Evolutionary conservation across 1,140 invertebrate genomes (phyloP).

Genomic region (Hesperophylax magnus): DNA sequence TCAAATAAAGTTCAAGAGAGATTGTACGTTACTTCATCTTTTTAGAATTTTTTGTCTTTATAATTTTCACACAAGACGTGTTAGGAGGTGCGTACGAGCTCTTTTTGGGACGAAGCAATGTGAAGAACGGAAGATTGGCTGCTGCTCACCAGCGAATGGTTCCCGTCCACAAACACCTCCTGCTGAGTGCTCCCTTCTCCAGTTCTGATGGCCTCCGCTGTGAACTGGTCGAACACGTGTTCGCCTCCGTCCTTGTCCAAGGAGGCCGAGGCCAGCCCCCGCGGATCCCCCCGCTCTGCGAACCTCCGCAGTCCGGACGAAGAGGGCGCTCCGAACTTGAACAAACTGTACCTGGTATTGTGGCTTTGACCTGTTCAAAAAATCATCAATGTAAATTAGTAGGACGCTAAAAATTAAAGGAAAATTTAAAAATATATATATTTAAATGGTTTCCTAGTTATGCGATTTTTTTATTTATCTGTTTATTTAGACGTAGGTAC

Average conservation of each 20-base stretch:
- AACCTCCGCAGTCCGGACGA: conserved; percentile 82
- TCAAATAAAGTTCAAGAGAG: too few relatives aligned
- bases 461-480: too few relatives aligned
- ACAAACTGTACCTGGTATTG: conserved; percentile 83
- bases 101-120: neutral
- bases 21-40: too few relatives aligned
- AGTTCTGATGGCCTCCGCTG: conserved; percentile 78
- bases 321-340: conserved; percentile 81
- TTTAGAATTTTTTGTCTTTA: too few relatives aligned
- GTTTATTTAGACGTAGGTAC: too few relatives aligned
- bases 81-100: too few relatives aligned
- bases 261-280: conserved; percentile 79
- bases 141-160: conserved; percentile 69
- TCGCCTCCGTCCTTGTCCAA: conserved; percentile 64
- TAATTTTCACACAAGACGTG: too few relatives aligned
- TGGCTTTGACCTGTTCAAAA: conserved; percentile 84
- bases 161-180: conserved; percentile 88
- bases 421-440: too few relatives aligned
- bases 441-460: too few relatives aligned
- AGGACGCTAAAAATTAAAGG: too few relatives aligned
- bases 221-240: conserved; percentile 84
- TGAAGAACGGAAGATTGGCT: neutral
- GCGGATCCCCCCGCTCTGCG: conserved; percentile 83
- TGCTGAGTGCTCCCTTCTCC: conserved; percentile 84
- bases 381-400: neutral